Evolutionary conservation across 2,888 invertebrate species (phyloP).

Genomic region (Uloborus plumipes): DNA sequence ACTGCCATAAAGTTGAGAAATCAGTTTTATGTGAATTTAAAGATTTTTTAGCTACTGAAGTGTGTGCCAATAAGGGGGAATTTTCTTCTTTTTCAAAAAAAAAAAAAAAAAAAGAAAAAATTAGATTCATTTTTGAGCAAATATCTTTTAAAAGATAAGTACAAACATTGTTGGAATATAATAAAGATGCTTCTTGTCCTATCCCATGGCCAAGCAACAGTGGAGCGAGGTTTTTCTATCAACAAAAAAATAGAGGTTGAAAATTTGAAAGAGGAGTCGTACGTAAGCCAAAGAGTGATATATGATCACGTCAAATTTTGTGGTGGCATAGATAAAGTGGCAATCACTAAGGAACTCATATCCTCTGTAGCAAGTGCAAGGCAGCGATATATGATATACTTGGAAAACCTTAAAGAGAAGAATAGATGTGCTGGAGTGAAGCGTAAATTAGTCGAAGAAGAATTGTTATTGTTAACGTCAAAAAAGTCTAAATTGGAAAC

Average conservation of each 20-base stretch:
- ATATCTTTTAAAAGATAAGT: neutral
- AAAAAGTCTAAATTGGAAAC: too few relatives aligned
- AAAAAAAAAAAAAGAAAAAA: neutral
- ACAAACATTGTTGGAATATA: neutral
- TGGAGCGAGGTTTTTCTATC: conserved; percentile 24
- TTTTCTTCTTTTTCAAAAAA: neutral
- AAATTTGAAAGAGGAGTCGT: conserved; percentile 11
- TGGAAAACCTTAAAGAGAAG: neutral
- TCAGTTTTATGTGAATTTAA: neutral
- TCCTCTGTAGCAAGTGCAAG: neutral
- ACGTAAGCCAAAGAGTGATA: neutral
- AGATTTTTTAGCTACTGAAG: neutral
- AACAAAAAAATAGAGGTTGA: conserved; percentile 13
- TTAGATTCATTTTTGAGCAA: neutral
- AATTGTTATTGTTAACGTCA: too few relatives aligned
- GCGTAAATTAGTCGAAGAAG: too few relatives aligned
- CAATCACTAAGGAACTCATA: neutral
- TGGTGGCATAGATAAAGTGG: conserved; percentile 1
- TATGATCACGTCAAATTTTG: conserved; percentile 2
- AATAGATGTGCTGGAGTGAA: neutral
- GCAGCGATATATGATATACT: neutral
- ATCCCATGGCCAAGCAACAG: conserved; percentile 24
- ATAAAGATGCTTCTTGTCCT: neutral
- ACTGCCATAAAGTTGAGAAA: neutral
- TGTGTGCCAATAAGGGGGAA: neutral